These are phyloP conservation scores for Tortricodes alternella DNA, from an alignment of 2,888 invertebrate genomes.

Conservation along the genomic window DNA sequence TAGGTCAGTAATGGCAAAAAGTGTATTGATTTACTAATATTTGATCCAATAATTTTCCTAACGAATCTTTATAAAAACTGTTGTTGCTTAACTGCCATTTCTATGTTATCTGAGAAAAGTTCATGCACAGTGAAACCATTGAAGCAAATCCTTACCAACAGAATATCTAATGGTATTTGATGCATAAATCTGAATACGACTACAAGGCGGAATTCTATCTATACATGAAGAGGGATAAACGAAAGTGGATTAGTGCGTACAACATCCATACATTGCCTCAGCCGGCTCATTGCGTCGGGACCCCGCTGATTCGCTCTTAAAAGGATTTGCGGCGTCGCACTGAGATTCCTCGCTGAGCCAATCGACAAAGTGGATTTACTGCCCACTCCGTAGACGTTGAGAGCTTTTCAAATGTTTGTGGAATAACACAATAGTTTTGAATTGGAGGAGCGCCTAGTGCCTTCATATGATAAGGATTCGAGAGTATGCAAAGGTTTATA, in stretches of 20 bases:
- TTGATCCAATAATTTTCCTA: too few species aligned
- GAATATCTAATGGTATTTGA: too few species aligned
- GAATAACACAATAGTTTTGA: conserved; percentile 7
- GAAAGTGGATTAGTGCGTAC: conserved; percentile 12
- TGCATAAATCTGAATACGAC: too few species aligned
- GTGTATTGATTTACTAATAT: too few species aligned
- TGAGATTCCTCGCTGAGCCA: conserved; percentile 36
- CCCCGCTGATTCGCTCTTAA: conserved; percentile 39
- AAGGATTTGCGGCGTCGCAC: conserved; percentile 51
- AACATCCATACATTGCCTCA: conserved; percentile 6
- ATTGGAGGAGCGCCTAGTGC: background rate
- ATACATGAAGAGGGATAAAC: background rate
- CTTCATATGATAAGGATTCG: too few species aligned
- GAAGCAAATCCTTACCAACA: too few species aligned
- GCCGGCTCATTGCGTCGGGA: background rate
- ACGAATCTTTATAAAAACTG: too few species aligned
- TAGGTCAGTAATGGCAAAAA: too few species aligned
- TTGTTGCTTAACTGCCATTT: too few species aligned
- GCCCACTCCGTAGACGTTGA: conserved; percentile 30
- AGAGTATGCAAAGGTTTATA: background rate
- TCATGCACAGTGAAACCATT: too few species aligned
- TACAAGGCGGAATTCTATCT: too few species aligned
- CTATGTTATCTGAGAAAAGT: too few species aligned
- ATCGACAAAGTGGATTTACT: conserved; percentile 36
- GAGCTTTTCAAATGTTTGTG: conserved; percentile 10